Evolutionary conservation across 2,888 invertebrate species (phyloP), one percentile per base, ranked within the genome.

Genomic region (Micoletzkya japonica): DNA sequence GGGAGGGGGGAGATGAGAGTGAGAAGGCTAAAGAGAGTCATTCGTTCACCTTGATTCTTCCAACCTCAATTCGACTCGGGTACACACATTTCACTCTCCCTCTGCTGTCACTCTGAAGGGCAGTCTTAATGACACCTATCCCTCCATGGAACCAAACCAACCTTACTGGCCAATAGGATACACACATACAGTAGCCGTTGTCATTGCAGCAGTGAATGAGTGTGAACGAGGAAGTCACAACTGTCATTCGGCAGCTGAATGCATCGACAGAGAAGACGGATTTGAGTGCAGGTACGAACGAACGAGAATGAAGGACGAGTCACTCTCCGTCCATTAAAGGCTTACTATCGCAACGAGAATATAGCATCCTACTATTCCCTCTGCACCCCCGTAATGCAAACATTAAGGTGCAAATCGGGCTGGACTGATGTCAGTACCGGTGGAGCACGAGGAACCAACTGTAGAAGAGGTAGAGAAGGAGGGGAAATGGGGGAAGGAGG

Each of bases 181-280:
- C n/a, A n/a, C n/a, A n/a, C n/a, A n/a, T n/a, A n/a, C n/a, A n/a
- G n/a, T n/a, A n/a, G n/a, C n/a, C n/a, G n/a, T n/a, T n/a, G n/a
- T n/a, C n/a, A 49, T 63, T 83, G 69, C 74, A 85, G 85, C 77
- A 34, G 79, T 79, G 26, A 77, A 86, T 66, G 85, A 86, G 72
- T 85, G 85, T 63, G 72, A 77, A 6, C 70, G 81, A 20, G 86
- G 85, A 14, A 77, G 77, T 1, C 84, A 85, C 71, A 78, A 82
- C 30, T 85, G 85, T 70, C 82, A 85, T 72, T 68, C 77, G 37
- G 79, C 82, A 68, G 85, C 85, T 50, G 82, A 82, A 34, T 85
- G 85, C 71, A 75, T 82, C 54, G 84, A 85, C 73, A 84, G 82
- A 7, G 59, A 72, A 39, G 80, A 81, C 10, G 79, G 81, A 61